Percentiles rank a stretch among this genome's conserved stretches.
Conservation (phyloP, 2,797 vertebrate species). For the Ciconia nigra region DNA sequence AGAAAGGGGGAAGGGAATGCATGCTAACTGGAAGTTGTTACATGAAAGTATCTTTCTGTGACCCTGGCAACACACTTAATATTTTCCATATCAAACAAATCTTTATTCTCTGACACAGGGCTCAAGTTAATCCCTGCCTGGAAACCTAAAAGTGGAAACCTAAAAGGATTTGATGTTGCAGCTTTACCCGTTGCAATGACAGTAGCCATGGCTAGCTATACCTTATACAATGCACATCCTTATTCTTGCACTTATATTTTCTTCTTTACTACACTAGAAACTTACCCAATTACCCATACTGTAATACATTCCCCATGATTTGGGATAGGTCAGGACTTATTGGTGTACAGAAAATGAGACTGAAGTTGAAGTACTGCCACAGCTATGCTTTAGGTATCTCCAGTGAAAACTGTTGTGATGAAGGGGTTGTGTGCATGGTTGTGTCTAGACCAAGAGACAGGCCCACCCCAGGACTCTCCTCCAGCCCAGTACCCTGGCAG, state of each 20-base stretch:
- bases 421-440: rapidly evolving
- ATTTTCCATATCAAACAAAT: neutral
- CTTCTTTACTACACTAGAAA: neutral
- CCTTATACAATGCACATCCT: neutral
- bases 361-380: neutral
- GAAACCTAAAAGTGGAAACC: neutral
- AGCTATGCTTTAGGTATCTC: neutral
- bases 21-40: neutral
- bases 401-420: neutral
- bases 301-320: neutral
- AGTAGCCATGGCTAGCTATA: neutral
- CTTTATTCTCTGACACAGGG: neutral
- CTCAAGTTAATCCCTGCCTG: neutral
- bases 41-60: neutral
- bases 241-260: neutral
- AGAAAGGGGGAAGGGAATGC: neutral
- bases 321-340: neutral
- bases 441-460: neutral
- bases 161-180: neutral
- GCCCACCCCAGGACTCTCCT: neutral
- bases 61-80: neutral
- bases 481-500: neutral
- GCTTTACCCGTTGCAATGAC: neutral
- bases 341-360: neutral
- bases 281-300: neutral